Evolutionary conservation across 2,888 invertebrate species (phyloP).

Genomic region (Cordylochernes scorpioides): DNA sequence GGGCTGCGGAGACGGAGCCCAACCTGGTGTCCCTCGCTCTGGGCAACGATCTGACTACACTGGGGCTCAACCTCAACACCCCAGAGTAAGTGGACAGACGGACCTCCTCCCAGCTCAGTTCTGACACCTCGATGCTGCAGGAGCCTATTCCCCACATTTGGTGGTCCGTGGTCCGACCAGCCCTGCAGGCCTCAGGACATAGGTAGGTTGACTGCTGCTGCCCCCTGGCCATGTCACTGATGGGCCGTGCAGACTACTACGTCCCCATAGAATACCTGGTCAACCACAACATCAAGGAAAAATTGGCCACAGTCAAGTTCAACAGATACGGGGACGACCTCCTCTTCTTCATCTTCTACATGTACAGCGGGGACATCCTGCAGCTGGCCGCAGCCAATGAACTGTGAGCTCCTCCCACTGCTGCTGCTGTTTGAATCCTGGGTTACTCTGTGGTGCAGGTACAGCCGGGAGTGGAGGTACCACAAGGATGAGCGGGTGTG

Average conservation of each 20-base stretch:
- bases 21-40: slow-evolving; percentile 84
- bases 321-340: slow-evolving; percentile 95
- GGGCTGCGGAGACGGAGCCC: slow-evolving; percentile 88
- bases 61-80: slow-evolving; percentile 92
- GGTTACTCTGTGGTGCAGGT: slow-evolving; percentile 31
- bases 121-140: slow-evolving; percentile 12
- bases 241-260: slow-evolving; percentile 67
- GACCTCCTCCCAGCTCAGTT: neutral
- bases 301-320: slow-evolving; percentile 76
- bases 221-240: no score
- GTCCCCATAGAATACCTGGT: slow-evolving; percentile 97
- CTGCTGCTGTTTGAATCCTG: neutral
- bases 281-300: slow-evolving; percentile 76
- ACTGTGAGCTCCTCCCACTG: slow-evolving; percentile 39
- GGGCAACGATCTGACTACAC: slow-evolving; percentile 87
- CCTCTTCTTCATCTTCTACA: slow-evolving; percentile 96
- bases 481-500: slow-evolving; percentile 95
- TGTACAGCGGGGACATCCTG: slow-evolving; percentile 89
- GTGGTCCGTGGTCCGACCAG: slow-evolving; percentile 93
- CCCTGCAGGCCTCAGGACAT: slow-evolving; percentile 96
- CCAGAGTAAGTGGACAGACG: slow-evolving; percentile 36
- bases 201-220: slow-evolving; percentile 17
- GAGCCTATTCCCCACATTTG: slow-evolving; percentile 71
- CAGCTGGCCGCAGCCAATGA: slow-evolving; percentile 91
- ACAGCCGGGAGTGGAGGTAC: slow-evolving; percentile 95